Evolutionary conservation across 2,113 vertebrate species (phyloP).

Genomic region (Acanthochromis polyacanthus): DNA sequence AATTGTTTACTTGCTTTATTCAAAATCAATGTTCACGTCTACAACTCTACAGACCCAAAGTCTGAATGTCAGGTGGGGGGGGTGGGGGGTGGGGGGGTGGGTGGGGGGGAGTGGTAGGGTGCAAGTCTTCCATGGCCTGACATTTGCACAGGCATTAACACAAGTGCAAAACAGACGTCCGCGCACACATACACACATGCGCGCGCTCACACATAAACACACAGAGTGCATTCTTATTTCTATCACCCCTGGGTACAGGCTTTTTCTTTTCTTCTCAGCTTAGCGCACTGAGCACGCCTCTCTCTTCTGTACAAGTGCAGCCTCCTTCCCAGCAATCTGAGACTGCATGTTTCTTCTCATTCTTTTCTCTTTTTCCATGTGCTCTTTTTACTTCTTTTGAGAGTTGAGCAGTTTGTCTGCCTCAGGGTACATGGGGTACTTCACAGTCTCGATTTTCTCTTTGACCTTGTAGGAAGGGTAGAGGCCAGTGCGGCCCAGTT

Average conservation of each 20-base stretch:
- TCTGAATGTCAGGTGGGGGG: slow-evolving; percentile 42
- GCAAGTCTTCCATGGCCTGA: slow-evolving; percentile 74
- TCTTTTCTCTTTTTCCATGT: slow-evolving; percentile 1
- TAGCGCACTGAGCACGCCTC: slow-evolving; percentile 53
- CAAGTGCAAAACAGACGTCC: slow-evolving; percentile 38
- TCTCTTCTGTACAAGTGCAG: slow-evolving; percentile 78
- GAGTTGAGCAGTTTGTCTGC: slow-evolving; percentile 91
- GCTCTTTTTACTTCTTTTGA: slow-evolving; percentile 73
- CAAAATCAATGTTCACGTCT: slow-evolving; percentile 76
- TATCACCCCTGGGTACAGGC: slow-evolving; percentile 63
- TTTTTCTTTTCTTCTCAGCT: slow-evolving; percentile 65
- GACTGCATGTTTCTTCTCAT: slow-evolving; percentile 60
- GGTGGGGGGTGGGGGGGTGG: no score
- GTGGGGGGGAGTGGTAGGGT: slow-evolving; percentile 64
- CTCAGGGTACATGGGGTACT: slow-evolving; percentile 96
- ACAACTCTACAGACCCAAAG: slow-evolving; percentile 70
- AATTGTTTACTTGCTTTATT: slow-evolving; percentile 70
- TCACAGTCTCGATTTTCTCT: slow-evolving; percentile 98
- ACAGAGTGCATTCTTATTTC: slow-evolving; percentile 72
- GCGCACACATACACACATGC: slow-evolving; percentile 17
- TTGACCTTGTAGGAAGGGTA: slow-evolving; percentile 99
- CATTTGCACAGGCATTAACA: slow-evolving; percentile 70
- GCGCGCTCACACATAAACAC: slow-evolving; percentile 35
- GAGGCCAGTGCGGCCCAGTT: slow-evolving; percentile 95
- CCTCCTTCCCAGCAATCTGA: slow-evolving; percentile 70